These are phyloP conservation scores for Morone saxatilis DNA, from an alignment of 2,113 vertebrate species.

Conservation along the genomic window DNA sequence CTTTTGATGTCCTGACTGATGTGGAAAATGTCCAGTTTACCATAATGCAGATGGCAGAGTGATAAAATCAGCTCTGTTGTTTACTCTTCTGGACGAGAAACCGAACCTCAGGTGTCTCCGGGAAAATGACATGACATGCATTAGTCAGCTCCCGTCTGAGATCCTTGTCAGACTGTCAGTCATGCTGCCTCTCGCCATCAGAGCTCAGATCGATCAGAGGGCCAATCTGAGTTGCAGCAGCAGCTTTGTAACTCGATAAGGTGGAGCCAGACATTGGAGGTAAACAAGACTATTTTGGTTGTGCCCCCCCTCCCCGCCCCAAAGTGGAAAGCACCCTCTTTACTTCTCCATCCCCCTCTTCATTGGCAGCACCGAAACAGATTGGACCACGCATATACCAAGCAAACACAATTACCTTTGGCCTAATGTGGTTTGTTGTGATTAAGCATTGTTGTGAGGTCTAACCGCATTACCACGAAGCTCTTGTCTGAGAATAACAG, in stretches of 20 bases:
- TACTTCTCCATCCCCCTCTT: conserved; percentile 55
- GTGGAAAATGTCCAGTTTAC: conserved; percentile 72
- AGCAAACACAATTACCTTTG: conserved; percentile 81
- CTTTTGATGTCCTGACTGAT: conserved; percentile 63
- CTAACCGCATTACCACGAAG: conserved; percentile 76
- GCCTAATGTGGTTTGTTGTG: conserved; percentile 82
- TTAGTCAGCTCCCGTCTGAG: conserved; percentile 72
- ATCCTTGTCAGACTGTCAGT: conserved; percentile 80
- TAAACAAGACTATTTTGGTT: conserved; percentile 81
- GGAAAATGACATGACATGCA: conserved; percentile 75
- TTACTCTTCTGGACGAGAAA: conserved; percentile 57
- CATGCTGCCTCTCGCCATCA: conserved; percentile 77
- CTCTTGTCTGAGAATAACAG: conserved; percentile 79
- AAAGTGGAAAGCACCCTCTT: conserved; percentile 23
- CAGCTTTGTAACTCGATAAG: conserved; percentile 84
- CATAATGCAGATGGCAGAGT: conserved; percentile 61
- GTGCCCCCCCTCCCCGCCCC: conserved; percentile 28
- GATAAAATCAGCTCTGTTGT: conserved; percentile 67
- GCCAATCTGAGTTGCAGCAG: conserved; percentile 67
- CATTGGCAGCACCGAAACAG: conserved; percentile 74
- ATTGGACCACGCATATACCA: conserved; percentile 75
- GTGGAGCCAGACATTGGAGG: conserved; percentile 79
- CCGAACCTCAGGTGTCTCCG: conserved; percentile 66
- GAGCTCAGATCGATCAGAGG: conserved; percentile 78
- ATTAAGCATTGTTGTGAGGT: conserved; percentile 82